Conservation (phyloP, 2,888 invertebrate species). For the Andrena hattorfiana region DNA sequence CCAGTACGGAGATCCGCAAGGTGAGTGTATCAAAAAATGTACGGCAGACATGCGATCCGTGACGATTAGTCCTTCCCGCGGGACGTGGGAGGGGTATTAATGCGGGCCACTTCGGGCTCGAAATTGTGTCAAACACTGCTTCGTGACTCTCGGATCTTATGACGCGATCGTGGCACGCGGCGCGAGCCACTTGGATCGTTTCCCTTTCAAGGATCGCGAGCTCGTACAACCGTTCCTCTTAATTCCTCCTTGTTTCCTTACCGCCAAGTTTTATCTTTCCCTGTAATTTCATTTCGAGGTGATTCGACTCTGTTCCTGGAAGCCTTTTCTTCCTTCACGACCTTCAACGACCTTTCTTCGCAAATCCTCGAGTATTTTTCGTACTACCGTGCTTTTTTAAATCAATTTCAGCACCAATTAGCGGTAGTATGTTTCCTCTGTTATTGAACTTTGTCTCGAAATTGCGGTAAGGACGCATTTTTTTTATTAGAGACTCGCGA, state of each 20-base stretch:
- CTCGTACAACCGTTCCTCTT: conserved; percentile 23
- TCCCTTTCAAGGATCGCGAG: conserved; percentile 32
- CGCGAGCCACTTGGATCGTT: conserved; percentile 35
- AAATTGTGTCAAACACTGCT: conserved; percentile 67
- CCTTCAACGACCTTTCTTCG: background rate
- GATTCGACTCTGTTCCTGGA: background rate
- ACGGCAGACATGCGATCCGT: conserved; percentile 71
- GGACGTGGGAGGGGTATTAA: conserved; percentile 37
- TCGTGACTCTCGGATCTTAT: conserved; percentile 66
- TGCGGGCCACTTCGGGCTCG: conserved; percentile 53
- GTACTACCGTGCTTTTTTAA: background rate
- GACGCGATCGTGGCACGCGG: conserved; percentile 51
- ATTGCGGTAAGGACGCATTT: no score
- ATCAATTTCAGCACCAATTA: background rate
- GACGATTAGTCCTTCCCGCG: conserved; percentile 61
- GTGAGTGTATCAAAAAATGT: conserved; percentile 77
- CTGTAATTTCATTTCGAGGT: conserved; percentile 1
- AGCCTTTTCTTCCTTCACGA: background rate
- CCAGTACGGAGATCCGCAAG: conserved; percentile 88
- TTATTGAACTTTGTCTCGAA: no score
- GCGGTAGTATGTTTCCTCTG: no score
- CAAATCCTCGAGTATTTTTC: background rate
- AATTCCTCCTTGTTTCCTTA: conserved; percentile 21
- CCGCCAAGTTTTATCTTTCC: background rate
- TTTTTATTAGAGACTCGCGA: background rate